phyloP scores from a whole-genome alignment of 2,797 vertebrate genomes.

The Pipistrellus pipistrellus region DNA sequence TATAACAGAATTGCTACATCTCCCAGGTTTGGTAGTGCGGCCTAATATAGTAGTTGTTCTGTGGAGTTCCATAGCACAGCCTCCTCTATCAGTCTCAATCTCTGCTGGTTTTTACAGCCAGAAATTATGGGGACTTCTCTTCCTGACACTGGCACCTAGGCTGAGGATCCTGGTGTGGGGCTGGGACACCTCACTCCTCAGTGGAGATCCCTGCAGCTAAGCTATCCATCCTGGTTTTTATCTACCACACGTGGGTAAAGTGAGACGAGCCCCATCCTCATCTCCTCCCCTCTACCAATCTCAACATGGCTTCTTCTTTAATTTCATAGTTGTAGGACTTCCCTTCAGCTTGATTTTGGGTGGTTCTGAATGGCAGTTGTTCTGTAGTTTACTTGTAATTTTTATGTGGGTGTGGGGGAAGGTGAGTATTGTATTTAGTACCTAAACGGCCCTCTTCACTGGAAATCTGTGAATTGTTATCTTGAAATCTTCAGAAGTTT shows the following conservation, averaged over 20 bases:
- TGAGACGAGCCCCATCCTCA: too few relatives aligned
- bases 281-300: not conserved
- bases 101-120: not conserved
- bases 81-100: not conserved
- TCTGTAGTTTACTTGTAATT: not conserved
- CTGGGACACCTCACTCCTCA: not conserved
- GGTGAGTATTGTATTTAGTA: not conserved
- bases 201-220: not conserved
- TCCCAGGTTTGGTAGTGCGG: not conserved
- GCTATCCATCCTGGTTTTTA: not conserved
- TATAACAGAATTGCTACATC: not conserved
- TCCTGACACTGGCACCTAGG: not conserved
- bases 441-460: not conserved
- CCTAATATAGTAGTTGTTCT: not conserved
- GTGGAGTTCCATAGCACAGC: not conserved
- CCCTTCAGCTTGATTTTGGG: not conserved
- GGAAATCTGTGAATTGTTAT: not conserved
- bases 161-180: not conserved
- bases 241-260: fast-evolving
- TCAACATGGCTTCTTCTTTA: not conserved
- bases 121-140: not conserved
- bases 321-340: not conserved
- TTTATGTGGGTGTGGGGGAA: not conserved
- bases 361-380: not conserved
- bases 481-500: not conserved